Base-by-base conservation (phyloP, 23 tunicate species). In the Aplidium turbinatum region DNA sequence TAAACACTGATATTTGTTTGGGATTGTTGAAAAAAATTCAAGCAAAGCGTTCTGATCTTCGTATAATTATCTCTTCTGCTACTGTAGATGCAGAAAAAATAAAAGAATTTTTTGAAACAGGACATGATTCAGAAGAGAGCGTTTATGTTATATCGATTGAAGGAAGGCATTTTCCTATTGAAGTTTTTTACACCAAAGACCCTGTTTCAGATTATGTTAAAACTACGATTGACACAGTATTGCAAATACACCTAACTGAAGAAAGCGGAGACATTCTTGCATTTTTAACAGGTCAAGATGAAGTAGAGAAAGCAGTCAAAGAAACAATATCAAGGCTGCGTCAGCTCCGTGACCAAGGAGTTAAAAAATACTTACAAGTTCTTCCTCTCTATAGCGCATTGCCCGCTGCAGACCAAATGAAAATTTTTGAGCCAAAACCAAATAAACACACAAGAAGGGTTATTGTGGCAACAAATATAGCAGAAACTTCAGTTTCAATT, bases 11-110 rank as follows among this genome's bases (percentile, higher is more conserved):
- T 47, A 31, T 93, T 63, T 93, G 98, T 63, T 52, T 93, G 0
- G 98, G 94, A 1, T 52, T 93, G 38, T 51, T 93, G 33, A 93
- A 93, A 42, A 93, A 93, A 61, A 93, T 93, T 27, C 98, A 93
- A 55, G 58, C 65, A n/a, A 75, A 81, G 54, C 45, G 98, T 30
- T 81, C 65, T 25, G 93, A 93, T 63, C 48, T 93, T 50, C 65
- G 98, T 31, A 7, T 93, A 6, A 93, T 93, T 25, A 63, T 93
- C 48, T 67, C 98, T 3, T 93, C 98, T 1, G 98, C 98, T 16
- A 93, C 98, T 29, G 46, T 77, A 20, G 78, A 75, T 76, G 98
- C 93, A 19, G 88, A 93, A 52, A 63, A 38, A 34, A 70, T 93
- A 19, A 58, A 61, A 26, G 57, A 85, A 3, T 93, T 80, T 62